phyloP scores from a whole-genome alignment of 1,140 invertebrate genomes.

The Eciton burchellii region DNA sequence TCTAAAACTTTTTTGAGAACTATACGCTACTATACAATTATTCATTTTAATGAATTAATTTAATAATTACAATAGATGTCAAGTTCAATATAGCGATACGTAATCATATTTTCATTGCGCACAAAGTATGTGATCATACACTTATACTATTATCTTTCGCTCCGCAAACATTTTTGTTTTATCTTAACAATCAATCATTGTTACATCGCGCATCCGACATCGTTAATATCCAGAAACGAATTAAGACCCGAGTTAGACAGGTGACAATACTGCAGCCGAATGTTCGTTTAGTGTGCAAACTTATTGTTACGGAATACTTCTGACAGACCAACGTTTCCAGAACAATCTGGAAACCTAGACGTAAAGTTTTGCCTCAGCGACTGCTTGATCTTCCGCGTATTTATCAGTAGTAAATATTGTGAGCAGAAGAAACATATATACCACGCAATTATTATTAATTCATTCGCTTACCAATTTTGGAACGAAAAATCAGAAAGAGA shows the following conservation, averaged over 20 bases:
- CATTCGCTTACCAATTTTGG: neutral
- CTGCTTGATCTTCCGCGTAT: neutral
- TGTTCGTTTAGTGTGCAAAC: slow-evolving; percentile 51
- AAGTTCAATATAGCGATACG: slow-evolving; percentile 4
- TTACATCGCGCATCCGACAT: slow-evolving; percentile 43
- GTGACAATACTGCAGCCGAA: slow-evolving; percentile 54
- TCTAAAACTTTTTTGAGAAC: too few species aligned
- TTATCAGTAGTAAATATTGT: slow-evolving; percentile 25
- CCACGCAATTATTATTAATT: neutral
- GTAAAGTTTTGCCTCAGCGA: slow-evolving; percentile 6
- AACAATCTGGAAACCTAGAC: slow-evolving; percentile 29
- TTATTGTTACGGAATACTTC: slow-evolving; percentile 66
- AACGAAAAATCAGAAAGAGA: neutral
- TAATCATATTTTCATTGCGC: neutral
- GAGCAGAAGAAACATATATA: slow-evolving; percentile 6
- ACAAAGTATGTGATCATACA: neutral
- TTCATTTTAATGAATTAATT: neutral
- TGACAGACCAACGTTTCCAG: slow-evolving; percentile 58
- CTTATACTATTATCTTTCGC: slow-evolving; percentile 6
- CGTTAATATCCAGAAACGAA: slow-evolving; percentile 68
- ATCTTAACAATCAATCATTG: slow-evolving; percentile 64
- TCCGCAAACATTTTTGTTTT: neutral
- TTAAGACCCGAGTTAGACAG: slow-evolving; percentile 19
- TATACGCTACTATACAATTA: too few species aligned
- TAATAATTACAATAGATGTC: slow-evolving; percentile 11